Evolutionary conservation across 2,797 vertebrate genomes (phyloP).

Genomic region (Sebastes nivosus): DNA sequence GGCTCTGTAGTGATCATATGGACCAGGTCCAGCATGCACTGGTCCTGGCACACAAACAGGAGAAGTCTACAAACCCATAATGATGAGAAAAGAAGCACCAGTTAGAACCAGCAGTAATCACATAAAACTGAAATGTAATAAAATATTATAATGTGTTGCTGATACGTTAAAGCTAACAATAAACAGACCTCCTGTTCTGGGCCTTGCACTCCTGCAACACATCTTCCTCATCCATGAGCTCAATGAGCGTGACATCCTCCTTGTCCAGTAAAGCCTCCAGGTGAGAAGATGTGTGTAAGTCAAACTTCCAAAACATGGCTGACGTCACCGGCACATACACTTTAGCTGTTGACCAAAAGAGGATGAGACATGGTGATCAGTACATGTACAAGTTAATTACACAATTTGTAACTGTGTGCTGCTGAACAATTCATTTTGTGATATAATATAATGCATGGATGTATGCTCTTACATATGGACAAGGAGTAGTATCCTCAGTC

Average conservation of each 20-base stretch:
- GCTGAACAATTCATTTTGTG: background rate
- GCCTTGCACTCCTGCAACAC: slow-evolving; percentile 98
- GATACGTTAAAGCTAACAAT: background rate
- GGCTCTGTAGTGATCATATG: slow-evolving; percentile 93
- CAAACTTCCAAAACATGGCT: slow-evolving; percentile 99
- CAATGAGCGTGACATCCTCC: slow-evolving; percentile 91
- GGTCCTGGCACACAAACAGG: slow-evolving; percentile 92
- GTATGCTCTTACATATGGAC: slow-evolving; percentile 55
- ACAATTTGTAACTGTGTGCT: background rate
- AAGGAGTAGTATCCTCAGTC: slow-evolving; percentile 46
- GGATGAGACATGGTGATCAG: background rate
- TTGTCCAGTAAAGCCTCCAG: slow-evolving; percentile 96
- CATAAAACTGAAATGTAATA: background rate
- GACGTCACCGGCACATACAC: slow-evolving; percentile 56
- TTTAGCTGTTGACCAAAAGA: slow-evolving; percentile 63
- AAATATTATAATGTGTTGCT: background rate
- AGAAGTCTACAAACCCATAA: slow-evolving; percentile 82
- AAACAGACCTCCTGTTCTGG: slow-evolving; percentile 88
- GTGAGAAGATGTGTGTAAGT: slow-evolving; percentile 93
- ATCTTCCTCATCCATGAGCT: slow-evolving; percentile 97
- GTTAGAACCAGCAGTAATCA: background rate
- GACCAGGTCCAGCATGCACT: slow-evolving; percentile 95
- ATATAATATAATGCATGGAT: background rate
- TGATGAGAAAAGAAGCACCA: slow-evolving; percentile 17
- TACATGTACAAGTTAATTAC: background rate